phyloP scores from a whole-genome alignment of 2,888 invertebrate species.

The Heliconius erato region DNA sequence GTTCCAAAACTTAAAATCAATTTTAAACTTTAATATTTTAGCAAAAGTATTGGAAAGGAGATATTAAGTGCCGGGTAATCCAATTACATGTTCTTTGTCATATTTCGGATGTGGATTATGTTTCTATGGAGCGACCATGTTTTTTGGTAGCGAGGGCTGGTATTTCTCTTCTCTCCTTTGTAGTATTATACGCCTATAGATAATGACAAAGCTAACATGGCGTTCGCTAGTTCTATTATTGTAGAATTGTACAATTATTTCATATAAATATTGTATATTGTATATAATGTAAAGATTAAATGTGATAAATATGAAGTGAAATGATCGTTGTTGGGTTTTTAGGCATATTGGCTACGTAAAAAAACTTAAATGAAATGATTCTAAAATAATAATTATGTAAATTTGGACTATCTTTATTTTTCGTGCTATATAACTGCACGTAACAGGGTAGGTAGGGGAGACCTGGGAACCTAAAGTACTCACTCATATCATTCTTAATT shows the following conservation, averaged over 20 bases:
- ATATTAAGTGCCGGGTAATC: constrained; percentile 84
- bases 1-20: constrained; percentile 12
- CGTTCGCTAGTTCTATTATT: constrained; percentile 17
- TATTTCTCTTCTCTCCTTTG: constrained; percentile 78
- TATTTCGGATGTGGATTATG: constrained; percentile 84
- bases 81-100: constrained; percentile 84
- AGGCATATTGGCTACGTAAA: too few relatives aligned
- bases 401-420: not conserved
- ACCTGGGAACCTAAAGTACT: not conserved
- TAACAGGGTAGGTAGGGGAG: not conserved
- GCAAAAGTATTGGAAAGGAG: constrained; percentile 74
- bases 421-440: not conserved
- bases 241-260: constrained; percentile 30
- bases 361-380: too few relatives aligned
- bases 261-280: not conserved
- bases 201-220: constrained; percentile 66
- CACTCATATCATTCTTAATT: too few relatives aligned
- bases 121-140: constrained; percentile 80
- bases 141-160: constrained; percentile 76
- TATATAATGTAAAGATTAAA: not conserved
- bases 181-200: constrained; percentile 62
- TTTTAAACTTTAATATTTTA: constrained; percentile 61
- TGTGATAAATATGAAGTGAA: too few relatives aligned
- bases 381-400: too few relatives aligned
- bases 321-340: too few relatives aligned